Evolutionary conservation across 2,113 vertebrate genomes (phyloP), one percentile per base, ranked within the genome.

Genomic region (Uria lomvia): DNA sequence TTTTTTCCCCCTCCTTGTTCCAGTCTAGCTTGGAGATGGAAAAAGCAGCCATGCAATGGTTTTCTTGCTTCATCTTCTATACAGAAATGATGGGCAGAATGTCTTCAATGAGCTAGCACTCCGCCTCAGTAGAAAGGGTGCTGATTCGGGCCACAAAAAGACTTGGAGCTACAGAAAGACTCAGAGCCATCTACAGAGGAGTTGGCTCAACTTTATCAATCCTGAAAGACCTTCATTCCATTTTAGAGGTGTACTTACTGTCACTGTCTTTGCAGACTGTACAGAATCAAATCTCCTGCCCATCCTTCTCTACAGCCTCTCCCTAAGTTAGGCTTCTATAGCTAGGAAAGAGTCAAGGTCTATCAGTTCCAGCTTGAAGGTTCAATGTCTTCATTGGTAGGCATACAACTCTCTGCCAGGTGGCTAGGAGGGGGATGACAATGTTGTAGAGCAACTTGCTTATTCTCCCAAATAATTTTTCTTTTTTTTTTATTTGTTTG

Each of bases 341-440:
- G 6, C 38, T 60, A 36, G 47, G 21, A 53, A 80, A 55, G 15
- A 53, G 12, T 38, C n/a, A 63, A 75, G 58, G 15, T 56, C 0
- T 20, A 21, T 47, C 45, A 29, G 30, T 32, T 67, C 36, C 40
- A 66, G 7, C 34, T 67, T 74, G 43, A 75, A 52, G 19, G 9
- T 40, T 56, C 49, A 36, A 0, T 27, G 24, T 20, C 47, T 77
- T 73, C 11, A 0, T 3, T 59, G 6, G 5, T 8, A 62, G 26
- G 18, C 9, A 50, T 53, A 29, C 11, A 50, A 2, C 13, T 62
- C 18, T 53, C 43, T 32, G 15, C 8, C 38, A 63, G 11, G 4
- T 81, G 26, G 3, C 14, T 42, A 16, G 6, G 12, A 36, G n/a
- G 4, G 11, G 43, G 18, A 21, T 47, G n/a, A 34, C 4, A 80